Evolutionary conservation across 2,888 invertebrate genomes (phyloP).

Genomic region (Saturnia japonica): DNA sequence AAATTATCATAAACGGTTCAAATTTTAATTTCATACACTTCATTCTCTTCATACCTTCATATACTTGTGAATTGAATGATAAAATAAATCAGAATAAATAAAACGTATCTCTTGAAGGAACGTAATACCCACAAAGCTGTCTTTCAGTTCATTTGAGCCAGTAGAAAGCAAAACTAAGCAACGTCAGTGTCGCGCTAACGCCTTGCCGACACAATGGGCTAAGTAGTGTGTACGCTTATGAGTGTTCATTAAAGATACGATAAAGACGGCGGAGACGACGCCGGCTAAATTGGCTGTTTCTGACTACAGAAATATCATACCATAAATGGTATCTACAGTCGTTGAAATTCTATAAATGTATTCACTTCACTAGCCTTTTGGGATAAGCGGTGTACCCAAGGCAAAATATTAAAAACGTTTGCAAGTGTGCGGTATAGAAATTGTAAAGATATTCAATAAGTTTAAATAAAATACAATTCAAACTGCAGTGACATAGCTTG

Average conservation of each 20-base stretch:
- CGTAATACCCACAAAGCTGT: conserved; percentile 64
- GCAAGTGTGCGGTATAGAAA: neutral
- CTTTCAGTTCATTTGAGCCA: conserved; percentile 53
- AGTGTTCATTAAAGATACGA: conserved; percentile 82
- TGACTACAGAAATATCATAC: conserved; percentile 34
- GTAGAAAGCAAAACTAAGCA: conserved; percentile 37
- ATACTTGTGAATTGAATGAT: neutral
- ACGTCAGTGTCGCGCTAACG: conserved; percentile 36
- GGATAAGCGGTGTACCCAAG: neutral
- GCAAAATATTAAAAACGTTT: neutral
- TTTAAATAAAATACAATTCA: neutral
- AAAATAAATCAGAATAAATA: conserved; percentile 9
- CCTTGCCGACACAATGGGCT: conserved; percentile 59
- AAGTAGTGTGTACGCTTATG: conserved; percentile 73
- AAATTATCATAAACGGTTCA: too few species aligned
- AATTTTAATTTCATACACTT: too few species aligned
- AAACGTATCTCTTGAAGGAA: conserved; percentile 42
- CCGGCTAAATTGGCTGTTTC: conserved; percentile 67
- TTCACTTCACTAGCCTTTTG: conserved; percentile 1
- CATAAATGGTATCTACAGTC: conserved; percentile 18
- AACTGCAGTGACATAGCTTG: neutral
- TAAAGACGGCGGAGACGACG: conserved; percentile 72
- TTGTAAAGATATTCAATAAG: neutral
- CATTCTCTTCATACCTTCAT: too few species aligned
- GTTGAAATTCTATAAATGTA: conserved; percentile 12